These are phyloP conservation scores for Pristiophorus japonicus DNA, from an alignment of 2,113 vertebrate species.

Conservation along the genomic window DNA sequence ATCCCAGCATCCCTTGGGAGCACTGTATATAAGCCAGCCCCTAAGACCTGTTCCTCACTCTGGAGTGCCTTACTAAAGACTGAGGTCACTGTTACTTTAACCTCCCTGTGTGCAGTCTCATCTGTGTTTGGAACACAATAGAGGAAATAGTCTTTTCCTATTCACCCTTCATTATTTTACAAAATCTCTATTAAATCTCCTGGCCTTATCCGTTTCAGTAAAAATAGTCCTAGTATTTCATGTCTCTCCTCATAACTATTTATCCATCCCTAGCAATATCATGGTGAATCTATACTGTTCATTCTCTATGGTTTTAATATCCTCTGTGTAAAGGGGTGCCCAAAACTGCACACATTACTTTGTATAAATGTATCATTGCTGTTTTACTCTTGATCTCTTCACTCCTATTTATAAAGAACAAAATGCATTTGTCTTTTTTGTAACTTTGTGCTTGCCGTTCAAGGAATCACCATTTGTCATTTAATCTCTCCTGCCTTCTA, in stretches of 20 bases:
- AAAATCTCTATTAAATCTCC: background rate
- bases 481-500: too few species aligned
- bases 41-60: too few species aligned
- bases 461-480: too few species aligned
- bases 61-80: too few species aligned
- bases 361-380: background rate
- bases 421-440: background rate
- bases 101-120: too few species aligned
- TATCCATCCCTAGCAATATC: background rate
- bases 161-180: background rate
- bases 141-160: background rate
- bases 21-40: too few species aligned
- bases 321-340: background rate
- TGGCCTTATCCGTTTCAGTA: background rate
- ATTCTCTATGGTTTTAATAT: background rate
- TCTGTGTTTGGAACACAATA: too few species aligned
- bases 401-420: background rate
- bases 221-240: background rate
- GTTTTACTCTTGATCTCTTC: background rate
- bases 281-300: background rate
- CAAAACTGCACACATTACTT: background rate
- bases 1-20: too few species aligned
- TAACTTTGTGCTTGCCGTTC: background rate
- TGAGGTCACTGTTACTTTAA: too few species aligned
- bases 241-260: background rate